These are phyloP conservation scores for Spicauda simplicius DNA, from an alignment of 2,888 invertebrate species.

Conservation along the genomic window DNA sequence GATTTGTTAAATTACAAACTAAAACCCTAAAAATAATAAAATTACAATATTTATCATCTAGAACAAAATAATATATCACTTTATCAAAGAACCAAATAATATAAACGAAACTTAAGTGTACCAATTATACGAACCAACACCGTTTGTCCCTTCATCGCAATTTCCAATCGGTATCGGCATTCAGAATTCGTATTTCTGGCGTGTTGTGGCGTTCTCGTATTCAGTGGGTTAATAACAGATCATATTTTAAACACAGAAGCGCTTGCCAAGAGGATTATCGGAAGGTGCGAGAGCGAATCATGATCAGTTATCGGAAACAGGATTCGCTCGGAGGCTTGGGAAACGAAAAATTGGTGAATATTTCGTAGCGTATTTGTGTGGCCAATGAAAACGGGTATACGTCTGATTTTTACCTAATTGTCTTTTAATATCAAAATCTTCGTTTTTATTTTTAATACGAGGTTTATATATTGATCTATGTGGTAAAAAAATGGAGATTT, in stretches of 20 bases:
- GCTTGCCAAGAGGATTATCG: constrained; percentile 25
- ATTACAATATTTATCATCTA: too few relatives aligned
- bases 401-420: too few relatives aligned
- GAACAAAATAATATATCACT: too few relatives aligned
- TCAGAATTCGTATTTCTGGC: constrained; percentile 12
- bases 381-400: too few relatives aligned
- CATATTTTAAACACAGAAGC: constrained; percentile 13
- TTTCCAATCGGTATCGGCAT: constrained; percentile 6
- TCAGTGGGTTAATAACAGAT: constrained; percentile 24
- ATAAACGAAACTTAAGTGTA: not conserved
- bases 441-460: too few relatives aligned
- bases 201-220: constrained; percentile 18
- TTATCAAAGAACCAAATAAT: too few relatives aligned
- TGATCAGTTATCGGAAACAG: constrained; percentile 2
- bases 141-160: constrained; percentile 4
- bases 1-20: too few relatives aligned
- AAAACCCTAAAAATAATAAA: too few relatives aligned
- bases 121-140: not conserved
- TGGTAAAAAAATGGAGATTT: too few relatives aligned
- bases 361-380: not conserved
- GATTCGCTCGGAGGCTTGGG: not conserved
- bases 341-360: not conserved
- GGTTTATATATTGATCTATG: too few relatives aligned
- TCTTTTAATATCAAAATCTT: too few relatives aligned
- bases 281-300: constrained; percentile 12